Percentiles rank a stretch among this genome's conserved stretches.
phyloP scores from a whole-genome alignment of 1,140 invertebrate species.

The Grapholita molesta region DNA sequence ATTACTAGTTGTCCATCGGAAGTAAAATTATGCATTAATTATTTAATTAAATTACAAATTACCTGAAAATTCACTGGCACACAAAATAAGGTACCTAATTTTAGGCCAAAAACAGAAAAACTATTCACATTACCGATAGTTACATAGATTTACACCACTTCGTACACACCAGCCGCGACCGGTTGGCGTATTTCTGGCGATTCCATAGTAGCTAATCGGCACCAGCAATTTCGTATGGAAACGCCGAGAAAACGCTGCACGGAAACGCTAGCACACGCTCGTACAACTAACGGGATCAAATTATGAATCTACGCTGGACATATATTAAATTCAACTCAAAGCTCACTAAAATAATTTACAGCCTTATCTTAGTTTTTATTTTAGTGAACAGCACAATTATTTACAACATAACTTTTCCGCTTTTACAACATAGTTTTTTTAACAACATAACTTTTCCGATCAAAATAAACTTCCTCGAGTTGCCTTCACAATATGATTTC shows the following conservation, averaged over 20 bases:
- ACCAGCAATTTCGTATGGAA: too few relatives aligned
- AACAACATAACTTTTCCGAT: not conserved
- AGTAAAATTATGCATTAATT: not conserved
- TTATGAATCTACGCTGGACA: not conserved
- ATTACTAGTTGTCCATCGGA: not conserved
- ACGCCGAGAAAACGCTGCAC: too few relatives aligned
- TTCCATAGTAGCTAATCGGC: too few relatives aligned
- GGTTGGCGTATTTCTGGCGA: too few relatives aligned
- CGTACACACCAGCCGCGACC: too few relatives aligned
- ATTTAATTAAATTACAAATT: not conserved
- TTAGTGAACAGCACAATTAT: not conserved
- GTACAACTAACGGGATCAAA: not conserved
- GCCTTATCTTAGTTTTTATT: not conserved
- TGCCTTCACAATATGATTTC: not conserved
- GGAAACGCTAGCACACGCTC: too few relatives aligned
- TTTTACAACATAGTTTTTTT: not conserved
- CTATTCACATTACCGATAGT: not conserved
- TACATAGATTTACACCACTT: not conserved
- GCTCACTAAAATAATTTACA: conserved; percentile 8
- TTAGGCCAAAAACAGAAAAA: not conserved
- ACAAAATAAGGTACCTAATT: not conserved
- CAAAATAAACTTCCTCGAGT: not conserved
- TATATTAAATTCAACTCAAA: not conserved
- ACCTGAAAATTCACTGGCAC: conserved; percentile 2
- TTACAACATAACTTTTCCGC: too few relatives aligned